Evolutionary conservation across 2,113 vertebrate genomes (phyloP).

Genomic region (Pedetes capensis): DNA sequence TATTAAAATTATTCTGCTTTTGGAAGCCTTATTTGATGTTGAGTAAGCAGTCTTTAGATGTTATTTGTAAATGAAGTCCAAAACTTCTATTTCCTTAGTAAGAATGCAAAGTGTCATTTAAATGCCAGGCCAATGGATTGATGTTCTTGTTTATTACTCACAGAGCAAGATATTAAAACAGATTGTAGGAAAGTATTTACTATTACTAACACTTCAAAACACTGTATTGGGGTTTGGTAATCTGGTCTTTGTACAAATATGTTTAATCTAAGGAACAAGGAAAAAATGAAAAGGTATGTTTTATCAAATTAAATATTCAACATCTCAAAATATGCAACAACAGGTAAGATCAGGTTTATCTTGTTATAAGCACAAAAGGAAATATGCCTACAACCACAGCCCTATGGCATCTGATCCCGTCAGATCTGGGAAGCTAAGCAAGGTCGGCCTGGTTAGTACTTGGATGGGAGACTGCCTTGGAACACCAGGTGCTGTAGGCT

Average conservation of each 20-base stretch:
- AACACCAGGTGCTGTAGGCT: no score
- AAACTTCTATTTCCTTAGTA: neutral
- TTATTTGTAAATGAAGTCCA: neutral
- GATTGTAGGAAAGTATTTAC: constrained; percentile 18
- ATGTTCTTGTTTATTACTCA: neutral
- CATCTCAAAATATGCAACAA: constrained; percentile 16
- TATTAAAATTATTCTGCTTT: constrained; percentile 25
- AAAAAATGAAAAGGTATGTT: neutral
- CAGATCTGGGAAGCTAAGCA: no score
- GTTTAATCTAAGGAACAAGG: neutral
- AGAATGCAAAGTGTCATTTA: neutral
- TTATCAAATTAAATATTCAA: constrained; percentile 1
- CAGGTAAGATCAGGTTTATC: neutral
- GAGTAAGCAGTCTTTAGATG: neutral
- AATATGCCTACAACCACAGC: no score
- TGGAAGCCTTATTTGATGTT: constrained; percentile 20
- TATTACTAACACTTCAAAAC: neutral
- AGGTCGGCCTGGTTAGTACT: no score
- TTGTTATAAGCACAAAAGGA: neutral
- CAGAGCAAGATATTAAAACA: neutral
- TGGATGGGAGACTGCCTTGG: no score
- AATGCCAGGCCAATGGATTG: neutral
- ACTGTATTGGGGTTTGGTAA: neutral
- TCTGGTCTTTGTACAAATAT: neutral
- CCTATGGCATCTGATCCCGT: no score